A percentile compares a stretch with the other conserved stretches of the same genome.
Conservation (phyloP, 2,797 vertebrate species). For the Tapirus indicus region DNA sequence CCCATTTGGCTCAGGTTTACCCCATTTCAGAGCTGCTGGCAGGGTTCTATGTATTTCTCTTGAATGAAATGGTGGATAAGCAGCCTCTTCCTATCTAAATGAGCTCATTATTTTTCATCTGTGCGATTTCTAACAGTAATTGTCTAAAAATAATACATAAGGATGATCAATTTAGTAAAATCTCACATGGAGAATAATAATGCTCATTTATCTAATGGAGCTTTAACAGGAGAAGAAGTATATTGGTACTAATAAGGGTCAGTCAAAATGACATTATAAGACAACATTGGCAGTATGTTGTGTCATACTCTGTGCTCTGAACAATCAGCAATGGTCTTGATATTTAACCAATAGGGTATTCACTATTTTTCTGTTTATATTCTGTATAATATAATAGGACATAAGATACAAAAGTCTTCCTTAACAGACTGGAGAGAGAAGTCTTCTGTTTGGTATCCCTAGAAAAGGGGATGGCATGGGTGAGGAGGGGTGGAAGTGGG, state of each 20-base stretch:
- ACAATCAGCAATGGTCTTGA: not conserved
- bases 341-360: not conserved
- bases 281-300: slow-evolving; percentile 48
- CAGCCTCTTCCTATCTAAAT: slow-evolving; percentile 65
- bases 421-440: not conserved
- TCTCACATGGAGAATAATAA: slow-evolving; percentile 17
- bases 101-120: slow-evolving; percentile 76
- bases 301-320: not conserved
- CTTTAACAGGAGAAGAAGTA: slow-evolving; percentile 68
- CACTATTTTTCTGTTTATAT: not conserved
- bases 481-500: not conserved
- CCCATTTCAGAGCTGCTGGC: slow-evolving; percentile 36
- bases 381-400: not conserved
- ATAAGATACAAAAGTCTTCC: not conserved
- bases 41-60: slow-evolving; percentile 63
- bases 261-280: slow-evolving; percentile 20
- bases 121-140: slow-evolving; percentile 70
- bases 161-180: slow-evolving; percentile 25
- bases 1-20: not conserved
- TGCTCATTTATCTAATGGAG: slow-evolving; percentile 57
- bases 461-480: not conserved
- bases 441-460: not conserved
- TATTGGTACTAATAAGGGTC: not conserved
- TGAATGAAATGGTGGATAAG: slow-evolving; percentile 48
- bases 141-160: slow-evolving; percentile 53